Evolutionary conservation across 2,888 invertebrate genomes (phyloP).

Genomic region (Ecliptopera silaceata): DNA sequence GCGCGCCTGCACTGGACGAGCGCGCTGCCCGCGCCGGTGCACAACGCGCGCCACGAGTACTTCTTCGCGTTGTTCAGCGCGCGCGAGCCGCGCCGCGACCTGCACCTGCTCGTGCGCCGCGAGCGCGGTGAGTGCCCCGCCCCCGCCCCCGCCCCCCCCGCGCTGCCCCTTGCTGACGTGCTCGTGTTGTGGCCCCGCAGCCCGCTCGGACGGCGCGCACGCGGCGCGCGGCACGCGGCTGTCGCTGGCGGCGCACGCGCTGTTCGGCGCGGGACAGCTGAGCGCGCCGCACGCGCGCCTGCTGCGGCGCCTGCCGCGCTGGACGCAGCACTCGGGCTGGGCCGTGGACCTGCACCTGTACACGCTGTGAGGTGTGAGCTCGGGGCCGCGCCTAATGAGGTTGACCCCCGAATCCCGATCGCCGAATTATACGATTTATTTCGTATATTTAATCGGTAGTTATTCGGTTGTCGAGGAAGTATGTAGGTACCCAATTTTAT

Average conservation of each 20-base stretch:
- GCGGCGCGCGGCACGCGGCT: slow-evolving; percentile 45
- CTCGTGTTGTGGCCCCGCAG: too few relatives aligned
- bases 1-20: slow-evolving; percentile 64
- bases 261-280: slow-evolving; percentile 80
- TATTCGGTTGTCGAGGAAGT: too few relatives aligned
- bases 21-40: slow-evolving; percentile 80
- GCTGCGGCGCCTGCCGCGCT: background rate
- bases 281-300: slow-evolving; percentile 67
- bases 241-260: slow-evolving; percentile 83
- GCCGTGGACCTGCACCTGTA: background rate
- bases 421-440: too few relatives aligned
- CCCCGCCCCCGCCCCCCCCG: too few relatives aligned
- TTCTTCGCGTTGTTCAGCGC: slow-evolving; percentile 50
- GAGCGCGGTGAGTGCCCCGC: background rate
- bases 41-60: slow-evolving; percentile 63
- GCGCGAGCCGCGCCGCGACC: slow-evolving; percentile 28
- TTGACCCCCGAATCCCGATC: too few relatives aligned
- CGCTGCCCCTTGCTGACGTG: too few relatives aligned
- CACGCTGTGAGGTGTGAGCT: background rate
- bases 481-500: too few relatives aligned
- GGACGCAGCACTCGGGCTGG: background rate
- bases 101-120: slow-evolving; percentile 20
- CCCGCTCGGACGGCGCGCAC: slow-evolving; percentile 20
- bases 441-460: too few relatives aligned
- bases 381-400: background rate